Base-by-base conservation (phyloP, 2,113 vertebrate genomes). In the Felis catus region DNA sequence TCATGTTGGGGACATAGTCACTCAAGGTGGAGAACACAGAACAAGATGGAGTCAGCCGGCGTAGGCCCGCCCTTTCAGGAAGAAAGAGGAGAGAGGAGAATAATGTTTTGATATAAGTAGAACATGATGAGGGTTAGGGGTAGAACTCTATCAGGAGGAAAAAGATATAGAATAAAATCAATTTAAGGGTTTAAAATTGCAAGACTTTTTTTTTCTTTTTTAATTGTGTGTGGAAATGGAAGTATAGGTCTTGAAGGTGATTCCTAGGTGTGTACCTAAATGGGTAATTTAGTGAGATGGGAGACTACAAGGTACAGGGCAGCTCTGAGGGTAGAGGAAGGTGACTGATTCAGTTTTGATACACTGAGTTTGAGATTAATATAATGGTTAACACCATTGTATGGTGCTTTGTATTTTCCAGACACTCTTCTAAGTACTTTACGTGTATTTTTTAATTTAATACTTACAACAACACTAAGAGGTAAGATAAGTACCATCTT, bases 291-390 rank as follows among this genome's bases (percentile, higher is more conserved):
- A 80, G 27, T 71, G 51, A 66, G 15, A 78, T 71, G 61, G 76
- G 81, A 39, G 14, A 36, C 23, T 63, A 39, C 21, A 36, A 48
- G 13, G 7, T 78, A 39, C 8, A 53, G 15, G 21, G n/a, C 25
- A 93, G 33, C 27, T 79, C 18, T 94, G 23, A 33, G 18, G 2
- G 25, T 66, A 15, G 23, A 81, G 31, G 39, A 65, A 90, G 63
- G 73, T 79, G 33, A 71, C 27, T 51, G 14, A n/a, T 90, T 79
- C 63, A 65, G 27, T 74, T 96, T 45, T 74, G 31, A 91, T 63
- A 91, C 31, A 66, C 10, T 91, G 55, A 86, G 33, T 73, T 80
- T 89, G 70, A 93, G 70, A 80, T 70, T 91, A 86, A 94, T 65
- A 48, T 66, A 87, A 79, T 71, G 39, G 53, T 71, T 63, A 53